Base-by-base conservation (phyloP, 2,113 vertebrate species). In the Lathamus discolor region DNA sequence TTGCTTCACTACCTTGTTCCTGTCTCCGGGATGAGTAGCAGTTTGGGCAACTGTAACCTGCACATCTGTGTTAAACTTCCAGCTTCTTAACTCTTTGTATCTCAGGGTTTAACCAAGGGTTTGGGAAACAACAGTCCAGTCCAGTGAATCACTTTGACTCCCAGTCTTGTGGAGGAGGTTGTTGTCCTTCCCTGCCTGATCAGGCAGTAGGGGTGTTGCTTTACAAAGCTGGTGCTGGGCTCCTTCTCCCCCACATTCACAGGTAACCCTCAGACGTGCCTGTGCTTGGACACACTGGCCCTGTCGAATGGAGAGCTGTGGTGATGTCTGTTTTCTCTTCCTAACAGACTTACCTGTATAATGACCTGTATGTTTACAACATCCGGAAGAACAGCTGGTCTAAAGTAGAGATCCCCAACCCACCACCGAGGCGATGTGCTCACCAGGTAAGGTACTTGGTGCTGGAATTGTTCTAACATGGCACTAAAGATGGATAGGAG, bases 301-400 rank as follows among this genome's bases (percentile, higher is more conserved):
- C 28, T 41, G 29, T n/a, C n/a, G 17, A 11, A 0, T 11, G 22
- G 24, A 61, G 41, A 48, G 57, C 75, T 91, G 84, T 54, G 62
- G 13, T 91, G 49, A 57, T 55, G 4, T 31, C 20, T 20, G 1
- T 41, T 66, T 31, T 48, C 24, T 43, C 84, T 83, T 41, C 88
- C 43, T 55, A 51, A 51, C 97, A 99, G 99, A 99, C 98, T 0
- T 99, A 97, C 74, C 88, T 99, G 52, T 99, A 99, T 95, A 99
- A 99, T 0, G 99, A 99, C 4, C 96, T 99, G 14, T 99, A 98
- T 75, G 78, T 99, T 97, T 99, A 99, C 98, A 99, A 98, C 95
- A 98, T 99, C 90, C 98, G 98, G 92, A 99, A 99, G 97, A 98
- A 99, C 95, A 96, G 97, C 68, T 99, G 99, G 99, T 95, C 98